phyloP scores from a whole-genome alignment of 92 coral and sea anemone genomes.

The Heteractis magnifica region DNA sequence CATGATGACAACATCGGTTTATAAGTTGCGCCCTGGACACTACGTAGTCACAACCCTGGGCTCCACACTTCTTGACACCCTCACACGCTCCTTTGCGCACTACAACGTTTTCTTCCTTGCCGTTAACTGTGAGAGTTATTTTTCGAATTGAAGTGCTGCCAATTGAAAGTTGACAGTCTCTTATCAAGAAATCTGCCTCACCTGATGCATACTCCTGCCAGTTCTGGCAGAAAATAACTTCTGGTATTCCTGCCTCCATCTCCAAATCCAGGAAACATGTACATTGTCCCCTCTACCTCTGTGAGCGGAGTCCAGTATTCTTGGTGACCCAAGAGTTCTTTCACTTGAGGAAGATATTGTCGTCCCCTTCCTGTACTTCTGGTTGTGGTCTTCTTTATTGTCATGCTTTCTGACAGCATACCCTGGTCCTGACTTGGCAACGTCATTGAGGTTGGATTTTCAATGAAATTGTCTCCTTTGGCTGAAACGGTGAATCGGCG shows the following conservation, averaged over 20 bases:
- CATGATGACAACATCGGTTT: constrained; percentile 17
- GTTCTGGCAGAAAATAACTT: constrained; percentile 8
- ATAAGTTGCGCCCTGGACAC: constrained; percentile 13
- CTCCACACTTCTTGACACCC: not conserved
- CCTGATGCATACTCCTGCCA: constrained; percentile 1
- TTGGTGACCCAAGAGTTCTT: not conserved
- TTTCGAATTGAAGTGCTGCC: constrained; percentile 11
- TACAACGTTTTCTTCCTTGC: constrained; percentile 8
- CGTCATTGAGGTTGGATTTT: not conserved
- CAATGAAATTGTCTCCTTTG: not conserved
- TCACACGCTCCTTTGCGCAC: constrained; percentile 14
- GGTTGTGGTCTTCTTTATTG: not conserved
- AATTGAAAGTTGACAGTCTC: constrained; percentile 21
- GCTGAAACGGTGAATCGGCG: not conserved
- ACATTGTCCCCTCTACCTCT: not conserved
- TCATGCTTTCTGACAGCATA: not conserved
- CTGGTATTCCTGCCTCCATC: constrained; percentile 13
- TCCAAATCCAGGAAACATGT: constrained; percentile 23
- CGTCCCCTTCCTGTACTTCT: constrained; percentile 14
- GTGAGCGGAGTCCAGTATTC: not conserved
- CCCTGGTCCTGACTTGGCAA: not conserved
- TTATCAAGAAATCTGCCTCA: constrained; percentile 7
- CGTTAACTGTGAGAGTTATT: not conserved
- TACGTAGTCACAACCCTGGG: constrained; percentile 14
- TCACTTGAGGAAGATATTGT: constrained; percentile 15